Conservation (phyloP, 2,888 invertebrate genomes). For the Erpobdella octoculata region DNA sequence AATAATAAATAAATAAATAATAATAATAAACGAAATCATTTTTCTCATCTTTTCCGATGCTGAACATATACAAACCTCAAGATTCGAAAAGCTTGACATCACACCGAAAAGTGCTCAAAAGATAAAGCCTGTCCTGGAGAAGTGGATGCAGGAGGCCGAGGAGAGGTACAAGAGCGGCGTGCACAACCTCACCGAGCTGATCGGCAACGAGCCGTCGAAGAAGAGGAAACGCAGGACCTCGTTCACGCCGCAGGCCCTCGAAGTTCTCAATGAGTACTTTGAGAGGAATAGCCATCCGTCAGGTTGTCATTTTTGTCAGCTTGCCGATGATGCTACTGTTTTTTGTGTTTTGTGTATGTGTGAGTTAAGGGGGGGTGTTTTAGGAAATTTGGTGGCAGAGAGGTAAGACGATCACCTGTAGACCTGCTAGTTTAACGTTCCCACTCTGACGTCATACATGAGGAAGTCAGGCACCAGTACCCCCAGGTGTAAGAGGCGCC, state of each 20-base stretch:
- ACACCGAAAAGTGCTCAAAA: conserved; percentile 98
- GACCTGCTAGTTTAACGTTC: too few species aligned
- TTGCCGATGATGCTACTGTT: too few species aligned
- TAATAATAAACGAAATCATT: neutral
- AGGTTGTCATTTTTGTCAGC: conserved; percentile 59
- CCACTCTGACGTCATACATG: too few species aligned
- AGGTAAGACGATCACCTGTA: too few species aligned
- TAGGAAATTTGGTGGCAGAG: too few species aligned
- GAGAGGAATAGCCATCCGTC: conserved; percentile 95
- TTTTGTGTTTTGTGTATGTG: too few species aligned
- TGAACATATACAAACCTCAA: conserved; percentile 33
- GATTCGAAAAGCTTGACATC: conserved; percentile 96
- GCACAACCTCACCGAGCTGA: conserved; percentile 84
- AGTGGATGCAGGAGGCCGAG: conserved; percentile 98
- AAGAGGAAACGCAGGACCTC: conserved; percentile 91
- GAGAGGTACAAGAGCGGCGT: conserved; percentile 71
- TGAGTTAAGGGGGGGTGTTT: too few species aligned
- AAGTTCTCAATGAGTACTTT: conserved; percentile 86
- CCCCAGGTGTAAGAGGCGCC: too few species aligned
- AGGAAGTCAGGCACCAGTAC: too few species aligned
- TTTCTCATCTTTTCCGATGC: too few species aligned
- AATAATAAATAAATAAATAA: neutral
- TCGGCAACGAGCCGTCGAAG: conserved; percentile 87
- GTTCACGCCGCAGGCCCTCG: conserved; percentile 90
- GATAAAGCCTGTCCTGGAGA: conserved; percentile 93